phyloP scores from a whole-genome alignment of 2,113 vertebrate species.

The Perognathus longimembris region DNA sequence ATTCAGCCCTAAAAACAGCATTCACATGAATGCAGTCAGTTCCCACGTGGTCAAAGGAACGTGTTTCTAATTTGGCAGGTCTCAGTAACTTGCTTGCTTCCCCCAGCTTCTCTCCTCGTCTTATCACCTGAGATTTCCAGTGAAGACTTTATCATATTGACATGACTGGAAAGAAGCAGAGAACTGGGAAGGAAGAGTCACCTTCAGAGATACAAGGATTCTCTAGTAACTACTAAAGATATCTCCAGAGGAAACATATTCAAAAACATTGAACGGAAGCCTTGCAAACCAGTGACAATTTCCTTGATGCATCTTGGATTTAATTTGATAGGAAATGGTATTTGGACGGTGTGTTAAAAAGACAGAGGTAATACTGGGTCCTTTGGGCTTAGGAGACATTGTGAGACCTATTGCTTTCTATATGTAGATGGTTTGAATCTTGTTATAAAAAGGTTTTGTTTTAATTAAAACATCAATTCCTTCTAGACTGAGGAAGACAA shows the following conservation, averaged over 20 bases:
- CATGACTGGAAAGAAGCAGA: conserved; percentile 8
- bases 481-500: conserved; percentile 33
- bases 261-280: neutral
- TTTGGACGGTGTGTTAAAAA: neutral
- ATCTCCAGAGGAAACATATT: neutral
- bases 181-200: neutral
- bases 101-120: neutral
- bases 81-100: neutral
- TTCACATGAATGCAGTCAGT: neutral
- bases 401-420: neutral
- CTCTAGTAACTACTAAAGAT: conserved; percentile 17
- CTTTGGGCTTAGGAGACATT: neutral
- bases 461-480: conserved; percentile 6
- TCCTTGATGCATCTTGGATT: neutral
- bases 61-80: neutral
- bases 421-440: neutral
- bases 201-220: neutral
- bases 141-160: conserved; percentile 26
- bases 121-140: neutral
- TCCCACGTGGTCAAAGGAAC: neutral
- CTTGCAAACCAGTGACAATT: neutral
- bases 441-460: neutral
- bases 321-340: conserved; percentile 5
- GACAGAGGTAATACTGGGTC: neutral
- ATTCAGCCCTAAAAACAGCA: neutral